Conservation (phyloP, 2,113 vertebrate genomes). For the Callospermophilus lateralis region DNA sequence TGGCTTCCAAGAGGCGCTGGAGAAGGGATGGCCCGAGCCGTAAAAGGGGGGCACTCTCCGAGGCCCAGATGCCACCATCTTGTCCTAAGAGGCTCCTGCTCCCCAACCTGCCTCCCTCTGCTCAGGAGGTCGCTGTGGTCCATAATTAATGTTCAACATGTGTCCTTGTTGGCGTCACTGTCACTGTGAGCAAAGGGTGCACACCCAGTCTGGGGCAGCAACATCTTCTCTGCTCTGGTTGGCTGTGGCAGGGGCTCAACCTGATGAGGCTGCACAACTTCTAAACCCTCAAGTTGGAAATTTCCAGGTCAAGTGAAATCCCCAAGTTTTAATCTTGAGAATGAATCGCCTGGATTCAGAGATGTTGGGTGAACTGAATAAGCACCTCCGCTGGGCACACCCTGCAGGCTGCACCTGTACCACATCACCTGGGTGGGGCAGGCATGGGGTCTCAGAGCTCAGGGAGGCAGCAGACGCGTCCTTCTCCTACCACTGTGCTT, state of each 20-base stretch:
- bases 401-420: accelerated
- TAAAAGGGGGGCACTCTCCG: neutral
- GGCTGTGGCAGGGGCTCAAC: no score
- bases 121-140: neutral
- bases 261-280: neutral
- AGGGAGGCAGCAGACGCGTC: accelerated
- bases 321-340: neutral
- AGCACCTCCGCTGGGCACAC: neutral
- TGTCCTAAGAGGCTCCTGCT: no score
- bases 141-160: neutral
- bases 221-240: neutral
- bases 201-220: neutral
- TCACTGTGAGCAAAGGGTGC: accelerated
- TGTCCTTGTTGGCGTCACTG: neutral
- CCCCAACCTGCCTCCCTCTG: neutral
- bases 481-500: neutral
- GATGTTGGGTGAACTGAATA: neutral
- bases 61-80: no score
- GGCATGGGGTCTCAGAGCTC: accelerated
- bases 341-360: neutral
- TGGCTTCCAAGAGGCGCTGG: no score
- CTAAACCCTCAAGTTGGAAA: neutral
- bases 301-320: neutral
- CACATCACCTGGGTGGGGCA: accelerated
- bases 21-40: no score